Evolutionary conservation across 2,888 invertebrate species (phyloP).

Genomic region (Neocrepidodera transversa): DNA sequence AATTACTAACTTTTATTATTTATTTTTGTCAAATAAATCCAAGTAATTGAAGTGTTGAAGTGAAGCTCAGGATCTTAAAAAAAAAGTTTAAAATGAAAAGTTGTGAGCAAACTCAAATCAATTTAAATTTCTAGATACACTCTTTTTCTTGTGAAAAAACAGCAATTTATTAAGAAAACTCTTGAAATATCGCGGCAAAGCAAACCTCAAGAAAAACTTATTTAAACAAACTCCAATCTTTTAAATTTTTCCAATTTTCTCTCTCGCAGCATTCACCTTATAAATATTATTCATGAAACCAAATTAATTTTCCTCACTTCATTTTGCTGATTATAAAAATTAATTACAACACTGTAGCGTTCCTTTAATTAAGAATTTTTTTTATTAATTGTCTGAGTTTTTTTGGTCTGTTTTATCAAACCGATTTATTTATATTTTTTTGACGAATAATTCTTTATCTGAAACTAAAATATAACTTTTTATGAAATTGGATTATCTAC

Average conservation of each 20-base stretch:
- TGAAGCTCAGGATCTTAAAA: too few species aligned
- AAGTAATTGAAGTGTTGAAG: too few species aligned
- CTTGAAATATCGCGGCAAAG: neutral
- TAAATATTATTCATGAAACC: slow-evolving; percentile 24
- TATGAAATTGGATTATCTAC: too few species aligned
- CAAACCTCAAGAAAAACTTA: slow-evolving; percentile 17
- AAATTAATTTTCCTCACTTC: slow-evolving; percentile 28
- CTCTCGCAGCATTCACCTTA: slow-evolving; percentile 5
- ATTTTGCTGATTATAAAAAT: slow-evolving; percentile 30
- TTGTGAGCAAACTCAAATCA: neutral
- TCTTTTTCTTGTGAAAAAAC: neutral
- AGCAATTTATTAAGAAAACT: slow-evolving; percentile 3
- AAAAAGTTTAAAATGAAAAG: neutral
- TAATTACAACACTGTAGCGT: slow-evolving; percentile 28
- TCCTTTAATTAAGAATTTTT: slow-evolving; percentile 25
- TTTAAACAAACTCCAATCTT: slow-evolving; percentile 21
- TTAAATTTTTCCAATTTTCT: slow-evolving; percentile 26
- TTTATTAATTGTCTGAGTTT: too few species aligned
- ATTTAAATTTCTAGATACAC: neutral
- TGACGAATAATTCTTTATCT: too few species aligned
- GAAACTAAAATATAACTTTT: too few species aligned
- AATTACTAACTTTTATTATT: too few species aligned
- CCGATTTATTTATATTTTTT: too few species aligned
- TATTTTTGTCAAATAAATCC: too few species aligned
- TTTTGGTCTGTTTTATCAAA: too few species aligned